A percentile compares a stretch with the other conserved stretches of the same genome.
These are phyloP conservation scores for Etheostoma nigrum DNA, from an alignment of 2,797 vertebrate species.

Conservation along the genomic window DNA sequence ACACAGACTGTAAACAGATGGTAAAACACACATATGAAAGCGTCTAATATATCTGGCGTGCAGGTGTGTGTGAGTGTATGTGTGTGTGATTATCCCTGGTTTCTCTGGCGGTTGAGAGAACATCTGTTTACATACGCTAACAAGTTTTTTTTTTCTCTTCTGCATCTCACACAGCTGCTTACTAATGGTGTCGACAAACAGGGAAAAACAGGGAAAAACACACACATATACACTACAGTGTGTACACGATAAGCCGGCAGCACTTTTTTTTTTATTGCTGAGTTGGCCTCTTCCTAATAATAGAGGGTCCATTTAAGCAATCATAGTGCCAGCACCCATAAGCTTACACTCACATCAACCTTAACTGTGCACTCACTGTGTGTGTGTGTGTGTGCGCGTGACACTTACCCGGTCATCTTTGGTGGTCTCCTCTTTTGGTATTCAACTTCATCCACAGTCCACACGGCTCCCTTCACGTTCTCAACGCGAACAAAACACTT, in stretches of 20 bases:
- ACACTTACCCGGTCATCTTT: slow-evolving; percentile 97
- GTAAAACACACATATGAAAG: slow-evolving; percentile 59
- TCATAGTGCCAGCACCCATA: slow-evolving; percentile 72
- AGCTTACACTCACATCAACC: slow-evolving; percentile 67
- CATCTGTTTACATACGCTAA: slow-evolving; percentile 83
- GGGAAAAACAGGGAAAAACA: slow-evolving; percentile 73
- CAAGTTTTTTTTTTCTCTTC: slow-evolving; percentile 72
- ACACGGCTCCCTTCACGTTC: slow-evolving; percentile 98
- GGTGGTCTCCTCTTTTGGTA: slow-evolving; percentile 99
- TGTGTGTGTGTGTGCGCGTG: slow-evolving; percentile 50
- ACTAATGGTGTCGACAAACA: slow-evolving; percentile 82
- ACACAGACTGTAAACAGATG: slow-evolving; percentile 77
- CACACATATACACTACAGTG: slow-evolving; percentile 50
- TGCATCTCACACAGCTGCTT: slow-evolving; percentile 79
- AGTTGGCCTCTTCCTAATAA: slow-evolving; percentile 74
- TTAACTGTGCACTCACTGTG: slow-evolving; percentile 34
- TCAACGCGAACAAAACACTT: slow-evolving; percentile 99
- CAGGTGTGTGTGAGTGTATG: slow-evolving; percentile 51
- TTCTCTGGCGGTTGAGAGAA: slow-evolving; percentile 74
- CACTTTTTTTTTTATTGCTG: slow-evolving; percentile 51
- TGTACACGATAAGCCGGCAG: slow-evolving; percentile 38
- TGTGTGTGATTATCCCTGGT: slow-evolving; percentile 68
- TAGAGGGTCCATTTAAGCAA: slow-evolving; percentile 73
- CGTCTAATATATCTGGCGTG: slow-evolving; percentile 71
- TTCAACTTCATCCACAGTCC: slow-evolving; percentile 98